phyloP scores from a whole-genome alignment of 2,888 invertebrate genomes.

The Himalopsyche tibetana region DNA sequence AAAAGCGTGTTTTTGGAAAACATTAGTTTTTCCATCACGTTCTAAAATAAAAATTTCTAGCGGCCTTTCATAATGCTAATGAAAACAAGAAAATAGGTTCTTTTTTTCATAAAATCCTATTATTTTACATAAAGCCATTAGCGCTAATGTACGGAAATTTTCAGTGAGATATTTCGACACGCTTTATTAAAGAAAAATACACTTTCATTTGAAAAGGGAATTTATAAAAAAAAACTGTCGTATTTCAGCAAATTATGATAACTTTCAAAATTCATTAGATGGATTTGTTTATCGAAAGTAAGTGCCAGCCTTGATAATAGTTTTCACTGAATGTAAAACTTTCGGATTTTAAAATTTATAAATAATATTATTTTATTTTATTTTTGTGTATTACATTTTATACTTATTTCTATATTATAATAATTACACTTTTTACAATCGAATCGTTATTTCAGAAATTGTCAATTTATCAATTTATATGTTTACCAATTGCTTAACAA shows the following conservation, averaged over 20 bases:
- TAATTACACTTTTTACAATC: too few relatives aligned
- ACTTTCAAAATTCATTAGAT: conserved; percentile 4
- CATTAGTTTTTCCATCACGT: conserved; percentile 43
- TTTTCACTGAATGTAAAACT: too few relatives aligned
- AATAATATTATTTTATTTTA: too few relatives aligned
- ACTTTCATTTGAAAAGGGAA: conserved; percentile 38
- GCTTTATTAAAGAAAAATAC: conserved; percentile 39
- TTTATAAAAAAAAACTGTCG: conserved; percentile 29
- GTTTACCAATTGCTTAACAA: too few relatives aligned
- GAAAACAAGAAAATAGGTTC: conserved; percentile 43
- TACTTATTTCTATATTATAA: too few relatives aligned
- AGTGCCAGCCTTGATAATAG: neutral
- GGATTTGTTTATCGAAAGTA: neutral
- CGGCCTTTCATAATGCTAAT: conserved; percentile 42
- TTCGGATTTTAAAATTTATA: too few relatives aligned
- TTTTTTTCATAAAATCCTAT: conserved; percentile 43
- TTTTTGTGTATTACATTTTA: too few relatives aligned
- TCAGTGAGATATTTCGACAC: conserved; percentile 42
- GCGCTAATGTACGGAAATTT: conserved; percentile 38
- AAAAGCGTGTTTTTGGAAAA: conserved; percentile 31
- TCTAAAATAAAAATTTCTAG: conserved; percentile 42
- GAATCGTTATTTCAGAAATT: too few relatives aligned
- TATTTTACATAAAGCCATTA: conserved; percentile 42
- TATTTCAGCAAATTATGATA: conserved; percentile 24
- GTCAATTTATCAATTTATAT: too few relatives aligned